Conservation (phyloP, 2,113 vertebrate species). For the Panurus biarmicus region DNA sequence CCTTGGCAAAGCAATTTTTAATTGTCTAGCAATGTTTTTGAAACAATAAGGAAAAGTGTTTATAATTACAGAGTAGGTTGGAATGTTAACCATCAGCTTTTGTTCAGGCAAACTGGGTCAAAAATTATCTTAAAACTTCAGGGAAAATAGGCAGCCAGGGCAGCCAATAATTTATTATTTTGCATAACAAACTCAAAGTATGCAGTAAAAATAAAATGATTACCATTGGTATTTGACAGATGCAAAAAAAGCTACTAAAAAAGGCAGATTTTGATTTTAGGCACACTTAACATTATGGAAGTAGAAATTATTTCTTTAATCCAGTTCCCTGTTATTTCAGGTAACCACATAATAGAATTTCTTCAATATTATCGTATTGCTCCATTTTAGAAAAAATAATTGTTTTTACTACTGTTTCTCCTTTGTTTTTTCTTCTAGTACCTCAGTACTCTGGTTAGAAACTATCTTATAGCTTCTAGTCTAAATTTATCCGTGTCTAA, state of each 20-base stretch:
- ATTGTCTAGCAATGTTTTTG: constrained; percentile 7
- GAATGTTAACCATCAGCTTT: constrained; percentile 10
- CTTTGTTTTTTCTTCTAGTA: neutral
- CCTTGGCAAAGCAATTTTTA: constrained; percentile 33
- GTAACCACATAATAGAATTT: neutral
- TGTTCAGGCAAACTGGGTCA: neutral
- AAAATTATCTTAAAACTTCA: neutral
- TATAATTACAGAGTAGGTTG: constrained; percentile 29
- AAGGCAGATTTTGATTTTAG: neutral
- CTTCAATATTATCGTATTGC: neutral
- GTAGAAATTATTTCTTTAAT: neutral
- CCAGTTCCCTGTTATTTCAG: neutral
- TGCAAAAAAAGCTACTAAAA: neutral
- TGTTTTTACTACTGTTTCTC: neutral
- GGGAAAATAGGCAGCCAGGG: neutral
- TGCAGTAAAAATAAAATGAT: neutral
- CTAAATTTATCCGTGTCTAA: neutral
- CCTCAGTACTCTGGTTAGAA: neutral
- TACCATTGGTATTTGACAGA: neutral
- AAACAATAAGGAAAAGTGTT: constrained; percentile 18
- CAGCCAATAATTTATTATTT: too few relatives aligned
- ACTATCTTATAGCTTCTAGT: neutral
- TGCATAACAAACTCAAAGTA: neutral
- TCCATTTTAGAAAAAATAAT: neutral
- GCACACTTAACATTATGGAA: neutral